Conservation (phyloP, 2,113 vertebrate genomes). For the Upupa epops region DNA sequence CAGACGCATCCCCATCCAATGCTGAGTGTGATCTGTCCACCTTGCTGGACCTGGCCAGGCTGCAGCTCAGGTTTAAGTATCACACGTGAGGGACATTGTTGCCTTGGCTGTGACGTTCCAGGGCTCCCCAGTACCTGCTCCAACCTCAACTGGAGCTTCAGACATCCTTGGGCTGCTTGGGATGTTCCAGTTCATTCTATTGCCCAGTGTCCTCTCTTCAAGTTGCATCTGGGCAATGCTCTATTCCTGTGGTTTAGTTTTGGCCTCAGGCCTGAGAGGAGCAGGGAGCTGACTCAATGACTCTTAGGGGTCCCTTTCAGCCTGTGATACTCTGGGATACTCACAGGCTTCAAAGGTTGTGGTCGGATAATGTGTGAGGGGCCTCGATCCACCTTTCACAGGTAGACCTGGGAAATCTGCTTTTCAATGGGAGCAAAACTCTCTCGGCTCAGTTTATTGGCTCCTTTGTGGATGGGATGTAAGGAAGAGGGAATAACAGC, state of each 20-base stretch:
- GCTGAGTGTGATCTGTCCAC: rapidly evolving
- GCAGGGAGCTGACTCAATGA: not conserved
- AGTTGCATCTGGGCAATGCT: not conserved
- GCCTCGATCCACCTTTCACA: not conserved
- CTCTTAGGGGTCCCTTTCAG: not conserved
- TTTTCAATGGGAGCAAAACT: not conserved
- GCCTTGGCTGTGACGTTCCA: not conserved
- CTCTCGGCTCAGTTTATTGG: not conserved
- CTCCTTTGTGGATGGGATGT: not conserved
- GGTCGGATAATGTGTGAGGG: not conserved
- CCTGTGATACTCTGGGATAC: not conserved
- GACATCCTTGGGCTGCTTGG: not conserved
- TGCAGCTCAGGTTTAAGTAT: not conserved
- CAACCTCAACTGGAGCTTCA: not conserved
- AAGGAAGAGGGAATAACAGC: rapidly evolving
- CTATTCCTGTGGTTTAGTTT: not conserved
- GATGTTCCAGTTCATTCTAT: not conserved
- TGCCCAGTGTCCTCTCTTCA: not conserved
- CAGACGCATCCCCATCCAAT: not conserved
- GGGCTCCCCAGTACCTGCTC: not conserved
- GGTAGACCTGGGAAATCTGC: not conserved
- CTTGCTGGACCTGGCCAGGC: not conserved
- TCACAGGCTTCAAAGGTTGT: too few relatives aligned
- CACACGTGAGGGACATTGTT: rapidly evolving
- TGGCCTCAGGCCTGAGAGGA: not conserved